Percentiles rank a stretch among this genome's conserved stretches.
Conservation (phyloP, 1,140 invertebrate species). For the Anastrepha ludens region DNA sequence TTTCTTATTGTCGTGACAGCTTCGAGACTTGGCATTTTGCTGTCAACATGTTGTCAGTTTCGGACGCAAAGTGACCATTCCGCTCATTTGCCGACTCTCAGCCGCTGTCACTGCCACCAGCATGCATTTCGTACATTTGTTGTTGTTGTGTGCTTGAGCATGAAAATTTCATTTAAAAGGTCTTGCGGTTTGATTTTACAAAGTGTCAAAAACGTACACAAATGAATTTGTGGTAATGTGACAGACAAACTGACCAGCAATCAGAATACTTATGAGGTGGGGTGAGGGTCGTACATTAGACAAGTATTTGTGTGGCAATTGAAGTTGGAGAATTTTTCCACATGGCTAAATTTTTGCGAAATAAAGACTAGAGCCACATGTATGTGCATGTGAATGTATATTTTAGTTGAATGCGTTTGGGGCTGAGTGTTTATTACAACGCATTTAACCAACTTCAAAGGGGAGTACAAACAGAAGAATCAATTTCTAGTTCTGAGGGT, state of each 20-base stretch:
- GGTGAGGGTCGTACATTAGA: background rate
- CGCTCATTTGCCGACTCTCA: background rate
- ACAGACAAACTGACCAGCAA: conserved; percentile 8
- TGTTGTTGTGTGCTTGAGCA: background rate
- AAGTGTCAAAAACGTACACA: conserved; percentile 50
- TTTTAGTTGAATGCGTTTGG: too few relatives aligned
- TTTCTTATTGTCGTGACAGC: conserved; percentile 27
- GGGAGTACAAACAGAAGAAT: conserved; percentile 17
- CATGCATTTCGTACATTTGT: background rate
- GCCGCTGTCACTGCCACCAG: conserved; percentile 10
- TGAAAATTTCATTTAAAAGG: conserved; percentile 37
- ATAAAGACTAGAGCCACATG: background rate
- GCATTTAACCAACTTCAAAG: conserved; percentile 41
- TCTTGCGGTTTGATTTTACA: conserved; percentile 50
- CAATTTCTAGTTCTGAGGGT: conserved; percentile 1
- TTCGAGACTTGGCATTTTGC: conserved; percentile 37
- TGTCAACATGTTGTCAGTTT: conserved; percentile 52
- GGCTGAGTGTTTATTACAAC: conserved; percentile 4
- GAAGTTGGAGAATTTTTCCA: conserved; percentile 42
- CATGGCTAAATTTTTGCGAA: conserved; percentile 6
- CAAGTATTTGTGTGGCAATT: conserved; percentile 34
- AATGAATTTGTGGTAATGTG: conserved; percentile 38
- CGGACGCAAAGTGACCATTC: conserved; percentile 38
- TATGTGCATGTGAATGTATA: background rate
- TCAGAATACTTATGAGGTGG: background rate